Conservation (phyloP, 1,140 invertebrate species). For the Centruroides sculpturatus region DNA sequence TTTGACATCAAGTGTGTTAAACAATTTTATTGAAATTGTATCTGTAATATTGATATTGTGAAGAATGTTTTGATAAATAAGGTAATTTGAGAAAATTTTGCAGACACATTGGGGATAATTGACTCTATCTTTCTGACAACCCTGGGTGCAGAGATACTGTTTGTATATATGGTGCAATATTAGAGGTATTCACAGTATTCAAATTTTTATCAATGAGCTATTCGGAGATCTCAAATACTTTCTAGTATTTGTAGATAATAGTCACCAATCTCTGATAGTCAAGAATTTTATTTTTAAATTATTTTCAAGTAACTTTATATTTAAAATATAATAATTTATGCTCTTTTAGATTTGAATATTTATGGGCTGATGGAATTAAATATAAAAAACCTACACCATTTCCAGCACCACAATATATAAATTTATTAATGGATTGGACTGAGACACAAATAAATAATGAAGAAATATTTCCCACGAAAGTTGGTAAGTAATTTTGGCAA, state of each 20-base stretch:
- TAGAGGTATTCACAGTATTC: too few relatives aligned
- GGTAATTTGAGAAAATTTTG: too few relatives aligned
- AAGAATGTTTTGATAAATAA: too few relatives aligned
- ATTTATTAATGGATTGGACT: conserved; percentile 85
- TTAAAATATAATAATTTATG: background rate
- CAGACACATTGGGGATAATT: too few relatives aligned
- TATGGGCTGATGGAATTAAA: conserved; percentile 73
- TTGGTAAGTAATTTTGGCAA: conserved; percentile 37
- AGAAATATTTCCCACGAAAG: conserved; percentile 62
- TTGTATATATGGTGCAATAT: too few relatives aligned
- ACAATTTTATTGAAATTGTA: too few relatives aligned
- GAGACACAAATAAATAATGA: conserved; percentile 88
- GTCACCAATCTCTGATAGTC: background rate
- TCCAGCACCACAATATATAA: conserved; percentile 75
- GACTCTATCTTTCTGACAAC: too few relatives aligned
- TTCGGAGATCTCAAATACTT: too few relatives aligned
- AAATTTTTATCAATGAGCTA: too few relatives aligned
- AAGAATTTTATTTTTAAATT: background rate
- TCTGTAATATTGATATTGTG: too few relatives aligned
- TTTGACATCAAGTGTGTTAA: too few relatives aligned
- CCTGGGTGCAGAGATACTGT: too few relatives aligned
- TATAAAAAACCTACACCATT: conserved; percentile 81
- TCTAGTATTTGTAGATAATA: background rate
- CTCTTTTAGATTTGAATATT: conserved; percentile 58
- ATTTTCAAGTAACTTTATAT: background rate